phyloP scores from a whole-genome alignment of 2,888 invertebrate species.

The Gastracanthus pulcherrimus region DNA sequence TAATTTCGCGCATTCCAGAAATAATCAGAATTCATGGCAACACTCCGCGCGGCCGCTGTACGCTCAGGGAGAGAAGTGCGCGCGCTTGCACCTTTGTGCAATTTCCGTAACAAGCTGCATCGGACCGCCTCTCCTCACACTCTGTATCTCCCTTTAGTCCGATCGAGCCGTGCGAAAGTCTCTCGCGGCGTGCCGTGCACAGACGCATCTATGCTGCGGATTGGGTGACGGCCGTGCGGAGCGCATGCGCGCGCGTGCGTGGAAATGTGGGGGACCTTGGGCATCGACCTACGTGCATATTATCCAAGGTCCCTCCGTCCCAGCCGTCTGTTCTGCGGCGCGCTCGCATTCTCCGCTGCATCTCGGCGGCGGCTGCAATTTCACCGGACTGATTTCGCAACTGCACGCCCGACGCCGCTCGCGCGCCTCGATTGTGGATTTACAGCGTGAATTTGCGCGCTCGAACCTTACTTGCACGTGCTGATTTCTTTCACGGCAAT shows the following conservation, averaged over 20 bases:
- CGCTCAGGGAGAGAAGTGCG: neutral
- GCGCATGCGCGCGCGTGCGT: no score
- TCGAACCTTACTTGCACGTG: neutral
- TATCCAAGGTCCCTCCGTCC: constrained; percentile 32
- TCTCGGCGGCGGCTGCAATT: constrained; percentile 5
- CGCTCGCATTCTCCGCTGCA: neutral
- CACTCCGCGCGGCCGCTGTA: neutral
- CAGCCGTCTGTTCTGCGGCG: neutral
- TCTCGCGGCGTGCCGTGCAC: neutral
- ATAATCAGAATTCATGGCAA: constrained; percentile 39
- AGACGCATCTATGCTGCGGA: constrained; percentile 5
- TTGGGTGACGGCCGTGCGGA: constrained; percentile 15
- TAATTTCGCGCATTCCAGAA: constrained; percentile 31
- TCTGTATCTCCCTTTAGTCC: neutral
- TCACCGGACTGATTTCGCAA: constrained; percentile 23
- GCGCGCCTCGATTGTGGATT: neutral
- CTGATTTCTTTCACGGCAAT: no score
- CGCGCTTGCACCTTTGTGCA: constrained; percentile 12
- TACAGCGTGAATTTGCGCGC: neutral
- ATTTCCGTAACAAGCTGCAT: constrained; percentile 37
- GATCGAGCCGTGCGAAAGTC: constrained; percentile 26
- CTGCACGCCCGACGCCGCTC: neutral
- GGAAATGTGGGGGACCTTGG: constrained; percentile 37
- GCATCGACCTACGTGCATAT: constrained; percentile 33
- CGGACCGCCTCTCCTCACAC: neutral